A percentile compares a stretch with the other conserved stretches of the same genome.
phyloP scores from a whole-genome alignment of 2,888 invertebrate species.

The Patella caerulea region DNA sequence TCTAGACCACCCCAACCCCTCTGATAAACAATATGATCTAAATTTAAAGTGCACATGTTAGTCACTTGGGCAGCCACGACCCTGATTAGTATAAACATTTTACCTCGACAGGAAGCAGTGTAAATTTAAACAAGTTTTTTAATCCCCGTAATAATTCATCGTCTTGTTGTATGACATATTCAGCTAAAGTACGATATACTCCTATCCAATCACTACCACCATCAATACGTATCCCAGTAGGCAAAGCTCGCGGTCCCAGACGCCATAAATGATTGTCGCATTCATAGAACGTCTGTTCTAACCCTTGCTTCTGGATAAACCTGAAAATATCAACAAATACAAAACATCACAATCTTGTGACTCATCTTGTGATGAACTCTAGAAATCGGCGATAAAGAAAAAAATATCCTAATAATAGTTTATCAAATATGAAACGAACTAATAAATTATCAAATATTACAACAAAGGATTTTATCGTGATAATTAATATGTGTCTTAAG shows the following conservation, averaged over 20 bases:
- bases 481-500: no score
- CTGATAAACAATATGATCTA: no score
- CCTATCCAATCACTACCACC: conserved; percentile 99
- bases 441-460: no score
- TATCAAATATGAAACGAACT: no score
- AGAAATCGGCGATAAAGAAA: background rate
- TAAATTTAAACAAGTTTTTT: conserved; percentile 84
- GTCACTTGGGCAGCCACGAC: no score
- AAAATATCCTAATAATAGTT: background rate
- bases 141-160: conserved; percentile 81
- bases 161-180: conserved; percentile 77
- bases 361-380: no score
- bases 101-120: conserved; percentile 92
- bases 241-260: conserved; percentile 76
- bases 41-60: no score
- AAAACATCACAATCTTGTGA: background rate
- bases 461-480: no score
- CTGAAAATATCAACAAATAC: conserved; percentile 45
- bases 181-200: conserved; percentile 87
- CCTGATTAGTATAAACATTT: conserved; percentile 30
- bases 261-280: conserved; percentile 99
- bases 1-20: no score
- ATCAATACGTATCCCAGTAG: conserved; percentile 83
- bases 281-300: conserved; percentile 96
- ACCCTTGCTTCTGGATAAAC: conserved; percentile 96